phyloP scores from a whole-genome alignment of 2,888 invertebrate species.

The Andrena marginata region DNA sequence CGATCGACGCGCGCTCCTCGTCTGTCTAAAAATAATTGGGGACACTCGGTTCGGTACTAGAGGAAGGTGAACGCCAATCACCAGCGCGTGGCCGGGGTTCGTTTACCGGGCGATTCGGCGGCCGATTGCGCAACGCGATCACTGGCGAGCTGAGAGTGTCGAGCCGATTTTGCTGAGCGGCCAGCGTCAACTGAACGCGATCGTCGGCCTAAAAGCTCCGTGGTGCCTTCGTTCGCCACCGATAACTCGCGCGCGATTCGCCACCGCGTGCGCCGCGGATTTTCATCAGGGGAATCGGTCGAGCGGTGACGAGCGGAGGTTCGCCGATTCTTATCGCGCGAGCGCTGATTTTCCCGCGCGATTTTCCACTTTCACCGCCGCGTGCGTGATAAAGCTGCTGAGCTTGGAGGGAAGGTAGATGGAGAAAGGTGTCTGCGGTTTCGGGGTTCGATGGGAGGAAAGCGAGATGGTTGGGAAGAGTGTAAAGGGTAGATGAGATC shows the following conservation, averaged over 20 bases:
- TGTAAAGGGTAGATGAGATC: too few relatives aligned
- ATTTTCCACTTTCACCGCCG: background rate
- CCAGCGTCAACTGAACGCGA: conserved; percentile 71
- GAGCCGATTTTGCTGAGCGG: conserved; percentile 71
- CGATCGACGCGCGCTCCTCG: background rate
- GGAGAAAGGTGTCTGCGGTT: background rate
- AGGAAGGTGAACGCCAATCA: background rate
- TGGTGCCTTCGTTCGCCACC: conserved; percentile 28
- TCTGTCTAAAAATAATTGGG: conserved; percentile 16
- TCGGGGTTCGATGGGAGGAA: background rate
- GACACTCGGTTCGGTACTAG: background rate
- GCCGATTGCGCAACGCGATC: conserved; percentile 19
- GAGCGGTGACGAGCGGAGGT: background rate
- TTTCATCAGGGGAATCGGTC: conserved; percentile 5
- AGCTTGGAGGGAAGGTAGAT: background rate
- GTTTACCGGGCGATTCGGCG: background rate
- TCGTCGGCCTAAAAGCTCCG: conserved; percentile 48
- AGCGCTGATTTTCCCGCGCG: background rate
- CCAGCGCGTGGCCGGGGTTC: background rate
- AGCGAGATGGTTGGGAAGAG: too few relatives aligned
- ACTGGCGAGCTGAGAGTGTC: background rate
- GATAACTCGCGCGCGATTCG: conserved; percentile 30
- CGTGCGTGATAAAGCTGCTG: too few relatives aligned
- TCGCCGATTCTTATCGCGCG: background rate
- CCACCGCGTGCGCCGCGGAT: conserved; percentile 12